phyloP scores from a whole-genome alignment of 1,140 invertebrate species.

The Apis cerana region DNA sequence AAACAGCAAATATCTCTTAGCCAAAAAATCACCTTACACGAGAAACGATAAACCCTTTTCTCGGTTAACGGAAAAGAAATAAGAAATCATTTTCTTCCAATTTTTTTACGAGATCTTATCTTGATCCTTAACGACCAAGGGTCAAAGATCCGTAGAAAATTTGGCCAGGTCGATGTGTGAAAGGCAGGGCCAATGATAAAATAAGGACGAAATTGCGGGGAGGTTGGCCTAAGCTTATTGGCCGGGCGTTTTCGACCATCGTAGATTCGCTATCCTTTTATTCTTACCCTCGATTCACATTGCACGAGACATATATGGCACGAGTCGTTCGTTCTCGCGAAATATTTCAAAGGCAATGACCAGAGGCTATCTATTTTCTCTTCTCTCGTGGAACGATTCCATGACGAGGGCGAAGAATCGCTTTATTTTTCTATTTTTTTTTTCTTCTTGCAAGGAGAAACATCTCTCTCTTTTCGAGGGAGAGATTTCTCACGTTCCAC shows the following conservation, averaged over 20 bases:
- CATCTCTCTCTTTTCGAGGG: slow-evolving; percentile 28
- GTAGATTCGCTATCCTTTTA: slow-evolving; percentile 35
- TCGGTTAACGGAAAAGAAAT: no score
- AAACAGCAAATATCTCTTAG: no score
- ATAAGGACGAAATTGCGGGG: slow-evolving; percentile 72
- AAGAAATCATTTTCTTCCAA: no score
- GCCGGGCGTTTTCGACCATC: slow-evolving; percentile 50
- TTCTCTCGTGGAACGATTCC: slow-evolving; percentile 6
- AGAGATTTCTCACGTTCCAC: slow-evolving; percentile 8
- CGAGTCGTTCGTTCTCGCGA: neutral
- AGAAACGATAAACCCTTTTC: no score
- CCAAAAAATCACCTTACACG: no score
- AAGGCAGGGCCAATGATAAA: slow-evolving; percentile 63
- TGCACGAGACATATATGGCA: slow-evolving; percentile 27
- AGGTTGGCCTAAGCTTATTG: slow-evolving; percentile 63
- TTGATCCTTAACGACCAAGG: neutral
- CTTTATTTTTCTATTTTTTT: slow-evolving; percentile 27
- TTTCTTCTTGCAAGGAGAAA: slow-evolving; percentile 38
- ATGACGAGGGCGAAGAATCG: neutral
- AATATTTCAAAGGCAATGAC: slow-evolving; percentile 33
- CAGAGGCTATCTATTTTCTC: slow-evolving; percentile 15
- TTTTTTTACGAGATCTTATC: no score
- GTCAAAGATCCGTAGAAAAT: slow-evolving; percentile 24
- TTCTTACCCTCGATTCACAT: neutral
- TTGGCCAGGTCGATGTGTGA: neutral